These are phyloP conservation scores for Drosophila kanapiae DNA, from an alignment of 1,140 invertebrate species.

Conservation along the genomic window DNA sequence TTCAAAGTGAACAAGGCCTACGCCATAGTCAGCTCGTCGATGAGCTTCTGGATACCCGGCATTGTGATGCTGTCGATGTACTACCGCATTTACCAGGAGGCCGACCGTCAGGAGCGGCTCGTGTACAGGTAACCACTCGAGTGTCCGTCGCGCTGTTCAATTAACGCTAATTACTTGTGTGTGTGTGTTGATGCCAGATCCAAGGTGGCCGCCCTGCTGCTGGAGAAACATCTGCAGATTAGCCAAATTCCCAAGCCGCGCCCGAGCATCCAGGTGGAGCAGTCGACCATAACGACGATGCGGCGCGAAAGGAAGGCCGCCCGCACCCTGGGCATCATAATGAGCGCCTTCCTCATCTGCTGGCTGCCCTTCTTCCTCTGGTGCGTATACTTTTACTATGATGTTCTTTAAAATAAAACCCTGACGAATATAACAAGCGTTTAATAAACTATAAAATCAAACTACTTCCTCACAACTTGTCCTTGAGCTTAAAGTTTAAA, in stretches of 20 bases:
- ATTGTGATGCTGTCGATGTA: constrained; percentile 98
- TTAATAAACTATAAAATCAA: neutral
- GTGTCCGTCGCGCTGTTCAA: constrained; percentile 54
- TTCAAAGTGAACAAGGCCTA: constrained; percentile 96
- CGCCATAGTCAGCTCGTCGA: constrained; percentile 95
- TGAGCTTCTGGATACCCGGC: constrained; percentile 98
- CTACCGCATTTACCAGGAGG: constrained; percentile 96
- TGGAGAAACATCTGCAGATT: constrained; percentile 95
- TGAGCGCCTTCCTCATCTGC: constrained; percentile 96
- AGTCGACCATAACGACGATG: constrained; percentile 91
- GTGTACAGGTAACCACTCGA: constrained; percentile 90
- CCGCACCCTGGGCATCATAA: constrained; percentile 97
- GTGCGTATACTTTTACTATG: constrained; percentile 85
- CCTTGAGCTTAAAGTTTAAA: neutral
- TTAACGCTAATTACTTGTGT: constrained; percentile 66
- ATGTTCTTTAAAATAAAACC: neutral
- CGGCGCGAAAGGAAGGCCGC: constrained; percentile 97
- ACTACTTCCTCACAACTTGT: too few species aligned
- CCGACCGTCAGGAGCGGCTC: constrained; percentile 95
- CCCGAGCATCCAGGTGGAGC: constrained; percentile 88
- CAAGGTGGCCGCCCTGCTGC: constrained; percentile 92
- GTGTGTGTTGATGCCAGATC: constrained; percentile 87
- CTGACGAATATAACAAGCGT: neutral
- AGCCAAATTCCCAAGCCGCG: constrained; percentile 92
- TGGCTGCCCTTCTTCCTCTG: constrained; percentile 98